These are phyloP conservation scores for Orchesella cincta DNA, from an alignment of 1,140 invertebrate species.

Conservation along the genomic window DNA sequence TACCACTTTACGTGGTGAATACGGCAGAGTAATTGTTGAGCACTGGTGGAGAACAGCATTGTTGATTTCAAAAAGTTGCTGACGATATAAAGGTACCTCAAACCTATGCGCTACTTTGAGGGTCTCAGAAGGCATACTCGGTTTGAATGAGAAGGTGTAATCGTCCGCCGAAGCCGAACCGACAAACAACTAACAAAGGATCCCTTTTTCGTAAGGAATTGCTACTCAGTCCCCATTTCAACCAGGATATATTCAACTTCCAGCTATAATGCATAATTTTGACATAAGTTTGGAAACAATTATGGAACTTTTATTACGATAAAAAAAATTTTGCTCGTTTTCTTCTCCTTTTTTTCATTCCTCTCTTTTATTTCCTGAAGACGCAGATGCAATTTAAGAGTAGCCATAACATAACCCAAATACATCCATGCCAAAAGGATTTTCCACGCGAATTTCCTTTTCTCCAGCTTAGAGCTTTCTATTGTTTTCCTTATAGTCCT, in stretches of 20 bases:
- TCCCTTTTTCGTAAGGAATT: too few relatives aligned
- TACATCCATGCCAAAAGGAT: background rate
- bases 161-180: too few relatives aligned
- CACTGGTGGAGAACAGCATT: background rate
- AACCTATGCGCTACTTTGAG: background rate
- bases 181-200: too few relatives aligned
- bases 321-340: background rate
- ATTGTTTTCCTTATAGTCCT: background rate
- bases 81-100: background rate
- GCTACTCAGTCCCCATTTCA: too few relatives aligned
- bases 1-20: too few relatives aligned
- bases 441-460: background rate
- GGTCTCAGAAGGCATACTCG: too few relatives aligned
- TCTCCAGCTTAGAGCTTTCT: background rate
- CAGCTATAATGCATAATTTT: background rate
- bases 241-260: too few relatives aligned
- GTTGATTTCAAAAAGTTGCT: background rate
- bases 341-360: background rate
- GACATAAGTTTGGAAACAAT: background rate
- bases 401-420: conserved; percentile 17
- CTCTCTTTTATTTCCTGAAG: background rate
- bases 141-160: too few relatives aligned
- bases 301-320: background rate
- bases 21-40: too few relatives aligned
- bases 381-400: conserved; percentile 5